These are phyloP conservation scores for Orchesella flavescens DNA, from an alignment of 2,888 invertebrate species.

Conservation along the genomic window DNA sequence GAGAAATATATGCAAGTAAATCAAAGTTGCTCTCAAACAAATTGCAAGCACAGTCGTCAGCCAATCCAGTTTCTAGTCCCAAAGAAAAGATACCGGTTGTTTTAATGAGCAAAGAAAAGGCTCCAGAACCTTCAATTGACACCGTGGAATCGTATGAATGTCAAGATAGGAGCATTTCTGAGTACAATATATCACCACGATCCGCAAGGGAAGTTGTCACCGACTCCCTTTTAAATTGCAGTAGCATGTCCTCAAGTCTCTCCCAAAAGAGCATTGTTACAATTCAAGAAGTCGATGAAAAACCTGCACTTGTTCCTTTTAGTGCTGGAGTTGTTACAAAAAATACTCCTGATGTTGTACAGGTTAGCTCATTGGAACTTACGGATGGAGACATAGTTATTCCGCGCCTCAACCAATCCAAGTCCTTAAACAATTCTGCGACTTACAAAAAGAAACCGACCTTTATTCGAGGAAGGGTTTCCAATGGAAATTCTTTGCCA, in stretches of 20 bases:
- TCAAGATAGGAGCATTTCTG: conserved; percentile 53
- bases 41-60: background rate
- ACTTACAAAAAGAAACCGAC: conserved; percentile 47
- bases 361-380: background rate
- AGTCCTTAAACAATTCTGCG: conserved; percentile 20
- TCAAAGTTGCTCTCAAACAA: conserved; percentile 31
- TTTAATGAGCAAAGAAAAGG: background rate
- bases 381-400: background rate
- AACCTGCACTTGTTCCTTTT: conserved; percentile 10
- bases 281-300: conserved; percentile 25
- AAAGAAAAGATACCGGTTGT: background rate
- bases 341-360: background rate
- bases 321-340: conserved; percentile 11
- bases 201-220: conserved; percentile 50
- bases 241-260: conserved; percentile 23
- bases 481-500: background rate
- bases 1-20: conserved; percentile 52
- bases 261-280: conserved; percentile 40
- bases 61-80: background rate
- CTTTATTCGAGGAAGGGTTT: background rate
- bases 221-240: conserved; percentile 23
- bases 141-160: conserved; percentile 45
- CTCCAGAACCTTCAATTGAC: conserved; percentile 33
- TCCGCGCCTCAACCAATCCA: conserved; percentile 12
- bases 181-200: conserved; percentile 55